Evolutionary conservation across 2,113 vertebrate species (phyloP), one percentile per base, ranked within the genome.

Genomic region (Eleginops maclovinus): DNA sequence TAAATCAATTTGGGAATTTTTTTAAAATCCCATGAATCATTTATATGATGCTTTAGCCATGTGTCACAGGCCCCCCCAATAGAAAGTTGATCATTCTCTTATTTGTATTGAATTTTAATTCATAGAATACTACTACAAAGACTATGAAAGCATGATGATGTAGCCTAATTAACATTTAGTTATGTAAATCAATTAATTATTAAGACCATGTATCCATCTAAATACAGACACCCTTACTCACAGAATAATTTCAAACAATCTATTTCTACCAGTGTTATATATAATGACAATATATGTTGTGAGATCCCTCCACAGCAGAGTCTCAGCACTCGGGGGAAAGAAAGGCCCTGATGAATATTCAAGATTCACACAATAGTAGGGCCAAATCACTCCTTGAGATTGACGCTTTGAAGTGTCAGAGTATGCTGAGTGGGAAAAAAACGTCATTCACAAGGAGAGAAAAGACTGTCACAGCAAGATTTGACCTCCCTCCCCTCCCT

Each of bases 271-370:
- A 40, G 4, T 68, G 22, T 51, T 56, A 28, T 16, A 46, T 44
- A 31, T 51, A 58, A 60, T 26, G 4, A 5, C 3, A 28, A 59
- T 26, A 41, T 69, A 55, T 22, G n/a, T 21, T 15, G 47, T 65
- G 69, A 75, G 68, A 83, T 67, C 69, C 55, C 60, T 17, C 65
- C 54, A 63, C 75, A 61, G 80, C 77, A 79, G 85, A 69, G 83
- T 70, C 55, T 64, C 73, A 28, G 65, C 47, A 60, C 58, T 72
- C 21, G 43, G 58, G 62, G 46, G 70, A 74, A 81, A 81, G 81
- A 87, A 79, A 83, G 40, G 73, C 54, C 77, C 77, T 85, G 81
- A 93, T 95, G 91, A 93, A 94, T 94, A 94, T 94, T 91, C 88
- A 93, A 84, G 75, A 77, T 63, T 68, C 61, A 53, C 88, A 93